phyloP scores from a whole-genome alignment of 2,888 invertebrate genomes.

The Drosophila robusta region DNA sequence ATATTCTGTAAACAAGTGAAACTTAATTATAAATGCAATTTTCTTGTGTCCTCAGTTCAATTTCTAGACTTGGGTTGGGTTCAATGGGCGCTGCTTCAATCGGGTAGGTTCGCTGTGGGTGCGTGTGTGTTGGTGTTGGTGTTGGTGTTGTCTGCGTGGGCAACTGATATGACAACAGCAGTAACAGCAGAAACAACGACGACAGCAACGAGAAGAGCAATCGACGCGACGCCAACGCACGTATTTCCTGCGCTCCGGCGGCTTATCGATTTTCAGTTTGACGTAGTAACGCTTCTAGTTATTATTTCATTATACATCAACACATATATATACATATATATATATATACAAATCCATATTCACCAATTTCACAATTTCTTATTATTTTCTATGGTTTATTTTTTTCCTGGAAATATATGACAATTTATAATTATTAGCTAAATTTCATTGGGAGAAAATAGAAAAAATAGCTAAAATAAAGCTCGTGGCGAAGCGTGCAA shows the following conservation, averaged over 20 bases:
- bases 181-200: slow-evolving; percentile 10
- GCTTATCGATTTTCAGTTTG: slow-evolving; percentile 65
- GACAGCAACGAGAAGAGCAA: slow-evolving; percentile 29
- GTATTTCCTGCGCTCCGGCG: slow-evolving; percentile 43
- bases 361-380: slow-evolving; percentile 5
- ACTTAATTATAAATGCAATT: slow-evolving; percentile 47
- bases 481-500: not conserved
- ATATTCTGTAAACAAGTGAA: slow-evolving; percentile 38
- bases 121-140: slow-evolving; percentile 8
- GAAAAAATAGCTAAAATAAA: not conserved
- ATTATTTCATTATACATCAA: slow-evolving; percentile 36
- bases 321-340: too few species aligned
- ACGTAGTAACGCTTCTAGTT: slow-evolving; percentile 45
- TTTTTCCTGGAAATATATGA: slow-evolving; percentile 7
- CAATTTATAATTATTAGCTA: slow-evolving; percentile 2
- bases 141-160: slow-evolving; percentile 42
- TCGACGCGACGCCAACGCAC: slow-evolving; percentile 51
- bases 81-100: slow-evolving; percentile 27
- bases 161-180: slow-evolving; percentile 45
- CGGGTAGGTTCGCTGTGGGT: slow-evolving; percentile 10
- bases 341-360: slow-evolving; percentile 2
- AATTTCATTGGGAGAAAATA: slow-evolving; percentile 8
- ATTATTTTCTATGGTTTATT: not conserved
- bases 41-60: slow-evolving; percentile 19
- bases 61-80: slow-evolving; percentile 19